Evolutionary conservation across 2,888 invertebrate genomes (phyloP), one percentile per base, ranked within the genome.

Genomic region (Acronicta leporina): DNA sequence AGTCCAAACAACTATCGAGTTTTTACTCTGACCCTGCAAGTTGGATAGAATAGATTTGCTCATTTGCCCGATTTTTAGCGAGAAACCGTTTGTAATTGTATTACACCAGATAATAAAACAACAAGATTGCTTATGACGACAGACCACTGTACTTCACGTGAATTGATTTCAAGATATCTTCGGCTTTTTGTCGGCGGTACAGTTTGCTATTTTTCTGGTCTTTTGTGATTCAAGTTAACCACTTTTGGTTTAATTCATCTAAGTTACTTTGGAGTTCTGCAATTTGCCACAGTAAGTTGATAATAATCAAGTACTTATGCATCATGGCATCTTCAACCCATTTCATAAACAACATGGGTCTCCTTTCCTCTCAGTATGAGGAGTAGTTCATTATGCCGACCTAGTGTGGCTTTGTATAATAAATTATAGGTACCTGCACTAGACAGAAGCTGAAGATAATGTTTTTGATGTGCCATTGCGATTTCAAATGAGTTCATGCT

Each of bases 101-200:
- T 33, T 58, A 47, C 53, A 45, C 46, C 54, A 56, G 52, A 40
- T 63, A 45, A 47, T 48, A 5, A 35, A 60, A 38, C 13, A 55
- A 44, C 56, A 59, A 50, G 45, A 48, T 64, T 65, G 65, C 76
- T 60, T 73, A 76, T 76, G 69, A 76, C 43, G 60, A 60, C 62
- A 61, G 56, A 69, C 56, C 43, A 50, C 61, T 59, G 51, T 55
- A 59, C 53, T 75, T 60, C 48, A 45, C 16, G 46, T 58, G 45
- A 57, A 71, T 58, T 20, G 50, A 57, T 45, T 50, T 57, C 33
- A 48, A 43, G n/a, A 38, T 20, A 49, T 45, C 33, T 47, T 72
- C 64, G 61, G 63, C 68, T 16, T 72, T 40, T 65, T 58, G 40
- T 10, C 1, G 30, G 9, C 9, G 8, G 55, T 45, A 50, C 25